Base-by-base conservation (phyloP, 2,113 vertebrate species). In the Equus przewalskii region DNA sequence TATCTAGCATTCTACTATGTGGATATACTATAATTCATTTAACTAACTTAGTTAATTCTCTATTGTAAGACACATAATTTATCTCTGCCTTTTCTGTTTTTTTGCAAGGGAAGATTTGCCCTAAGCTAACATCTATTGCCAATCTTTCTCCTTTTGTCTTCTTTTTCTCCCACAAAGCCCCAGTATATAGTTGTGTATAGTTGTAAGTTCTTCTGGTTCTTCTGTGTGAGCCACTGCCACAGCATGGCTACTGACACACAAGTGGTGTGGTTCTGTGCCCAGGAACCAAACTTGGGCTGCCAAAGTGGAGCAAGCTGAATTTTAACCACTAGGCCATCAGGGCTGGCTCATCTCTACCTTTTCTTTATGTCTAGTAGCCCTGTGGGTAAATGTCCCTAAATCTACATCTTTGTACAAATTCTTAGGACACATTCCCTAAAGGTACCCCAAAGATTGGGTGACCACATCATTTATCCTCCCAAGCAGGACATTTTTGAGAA, bases 41-140 rank as follows among this genome's bases (percentile, higher is more conserved):
- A 86, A 91, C 49, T 87, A 78, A 91, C 72, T 83, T 26, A 54
- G 70, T 46, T 91, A 67, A 88, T 44, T 30, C 16, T 82, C 80
- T 85, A 46, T 49, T 49, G 9, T 62, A 81, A 11, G 49, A n/a
- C 73, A 64, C 16, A 88, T 18, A 65, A 80, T 11, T 78, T 76
- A 58, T 11, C 64, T 54, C 33, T 51, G 56, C 69, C 49, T 89
- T 89, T 95, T 93, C 70, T 15, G 36, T 41, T 41, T 41, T 41
- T 41, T 41, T 41, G 36, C 36, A 41, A 41, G 36, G 36, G 36
- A 41, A 41, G 36, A 41, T 41, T 41, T 41, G 36, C 36, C 36
- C 36, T 41, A 41, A 41, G 36, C 36, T 41, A 41, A 41, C 36
- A 41, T 41, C 36, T 41, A 41, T 41, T 41, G 36, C 36, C 36